phyloP scores from a whole-genome alignment of 1,140 invertebrate genomes.

The Eupeodes corollae region DNA sequence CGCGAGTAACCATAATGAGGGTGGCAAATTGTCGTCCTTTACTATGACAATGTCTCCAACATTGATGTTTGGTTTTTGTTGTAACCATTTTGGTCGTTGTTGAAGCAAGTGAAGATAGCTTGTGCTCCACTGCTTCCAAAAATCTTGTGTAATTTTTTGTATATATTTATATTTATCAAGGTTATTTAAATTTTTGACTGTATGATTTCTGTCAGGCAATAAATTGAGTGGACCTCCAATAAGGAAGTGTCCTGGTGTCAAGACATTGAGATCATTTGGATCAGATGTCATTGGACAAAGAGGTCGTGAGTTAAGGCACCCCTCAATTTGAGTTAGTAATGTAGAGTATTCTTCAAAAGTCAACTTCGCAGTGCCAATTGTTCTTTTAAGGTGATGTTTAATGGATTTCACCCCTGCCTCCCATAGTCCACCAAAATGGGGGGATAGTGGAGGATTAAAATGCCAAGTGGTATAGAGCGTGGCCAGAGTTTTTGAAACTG shows the following conservation, averaged over 20 bases:
- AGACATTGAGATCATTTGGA: conserved; percentile 11
- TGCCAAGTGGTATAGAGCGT: too few species aligned
- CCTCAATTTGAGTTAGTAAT: conserved; percentile 14
- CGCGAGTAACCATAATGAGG: too few species aligned
- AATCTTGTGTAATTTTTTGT: too few species aligned
- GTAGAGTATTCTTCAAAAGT: conserved; percentile 16
- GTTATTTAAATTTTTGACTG: too few species aligned
- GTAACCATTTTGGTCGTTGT: too few species aligned
- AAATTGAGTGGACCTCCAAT: conserved; percentile 20
- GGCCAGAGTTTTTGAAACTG: too few species aligned
- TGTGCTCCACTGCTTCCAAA: too few species aligned
- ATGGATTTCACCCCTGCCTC: conserved; percentile 15
- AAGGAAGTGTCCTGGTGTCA: conserved; percentile 30
- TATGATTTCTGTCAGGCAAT: conserved; percentile 10
- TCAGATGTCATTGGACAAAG: conserved; percentile 14
- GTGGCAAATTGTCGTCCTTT: too few species aligned
- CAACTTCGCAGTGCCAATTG: conserved; percentile 5
- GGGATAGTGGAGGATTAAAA: conserved; percentile 15
- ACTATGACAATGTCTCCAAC: too few species aligned
- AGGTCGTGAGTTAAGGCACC: conserved; percentile 16
- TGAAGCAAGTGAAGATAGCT: too few species aligned
- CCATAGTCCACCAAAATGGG: conserved; percentile 18
- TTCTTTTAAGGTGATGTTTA: conserved; percentile 11
- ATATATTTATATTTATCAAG: too few species aligned
- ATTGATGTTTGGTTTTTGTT: too few species aligned